Conservation (phyloP, 2,113 vertebrate species). For the Hypomesus transpacificus region DNA sequence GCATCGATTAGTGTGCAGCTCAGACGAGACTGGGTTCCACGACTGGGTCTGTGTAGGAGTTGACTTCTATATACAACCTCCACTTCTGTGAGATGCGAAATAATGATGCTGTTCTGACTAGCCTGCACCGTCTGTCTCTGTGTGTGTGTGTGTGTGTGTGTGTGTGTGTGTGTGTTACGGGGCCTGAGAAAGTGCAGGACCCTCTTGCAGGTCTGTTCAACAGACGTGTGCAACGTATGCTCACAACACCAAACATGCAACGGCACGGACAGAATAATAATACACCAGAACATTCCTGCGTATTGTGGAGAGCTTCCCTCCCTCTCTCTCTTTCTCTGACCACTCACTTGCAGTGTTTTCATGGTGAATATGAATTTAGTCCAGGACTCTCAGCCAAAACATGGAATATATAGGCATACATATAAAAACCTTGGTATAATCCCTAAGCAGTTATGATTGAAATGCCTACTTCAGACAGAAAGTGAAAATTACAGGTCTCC, state of each 20-base stretch:
- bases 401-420: no score
- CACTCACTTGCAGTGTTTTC: background rate
- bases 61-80: no score
- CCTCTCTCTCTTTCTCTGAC: background rate
- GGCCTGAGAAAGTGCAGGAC: constrained; percentile 52
- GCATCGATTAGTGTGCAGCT: background rate
- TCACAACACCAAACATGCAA: constrained; percentile 62
- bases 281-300: constrained; percentile 55
- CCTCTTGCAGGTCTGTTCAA: constrained; percentile 29
- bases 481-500: no score
- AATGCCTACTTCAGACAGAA: no score
- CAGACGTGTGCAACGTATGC: constrained; percentile 61
- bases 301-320: constrained; percentile 44
- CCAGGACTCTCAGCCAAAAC: no score
- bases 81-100: no score
- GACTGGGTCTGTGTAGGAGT: background rate
- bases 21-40: background rate
- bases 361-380: no score
- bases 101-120: background rate
- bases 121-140: constrained; percentile 37
- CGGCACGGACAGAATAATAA: constrained; percentile 60
- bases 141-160: constrained; percentile 29
- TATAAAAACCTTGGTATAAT: no score
- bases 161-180: constrained; percentile 57
- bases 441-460: no score